Evolutionary conservation across 2,113 vertebrate species (phyloP).

Genomic region (Pedionomus torquatus): DNA sequence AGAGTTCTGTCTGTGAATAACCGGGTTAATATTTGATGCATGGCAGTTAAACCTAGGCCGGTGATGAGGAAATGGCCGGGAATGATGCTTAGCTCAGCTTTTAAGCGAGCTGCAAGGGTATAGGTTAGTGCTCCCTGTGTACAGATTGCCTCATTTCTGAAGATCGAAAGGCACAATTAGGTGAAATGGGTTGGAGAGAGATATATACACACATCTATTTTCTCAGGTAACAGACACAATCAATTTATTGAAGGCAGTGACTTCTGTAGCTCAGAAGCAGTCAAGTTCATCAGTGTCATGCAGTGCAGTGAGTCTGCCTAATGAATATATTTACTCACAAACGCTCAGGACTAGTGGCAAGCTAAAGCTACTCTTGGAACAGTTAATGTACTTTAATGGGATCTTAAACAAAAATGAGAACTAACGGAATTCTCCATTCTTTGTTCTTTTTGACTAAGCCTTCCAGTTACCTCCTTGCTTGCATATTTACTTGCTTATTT

Average conservation of each 20-base stretch:
- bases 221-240: not conserved
- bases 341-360: not conserved
- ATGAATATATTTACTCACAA: not conserved
- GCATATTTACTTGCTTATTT: not conserved
- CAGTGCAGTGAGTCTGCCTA: not conserved
- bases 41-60: not conserved
- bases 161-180: not conserved
- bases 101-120: not conserved
- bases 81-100: constrained; percentile 1
- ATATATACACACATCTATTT: rapidly evolving
- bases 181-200: not conserved
- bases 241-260: not conserved
- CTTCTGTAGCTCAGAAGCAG: not conserved
- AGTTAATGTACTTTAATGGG: not conserved
- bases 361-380: not conserved
- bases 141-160: not conserved
- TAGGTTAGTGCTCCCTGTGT: not conserved
- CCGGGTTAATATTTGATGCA: not conserved
- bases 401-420: not conserved
- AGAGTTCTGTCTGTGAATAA: not conserved
- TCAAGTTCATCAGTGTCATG: not conserved
- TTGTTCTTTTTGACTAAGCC: not conserved
- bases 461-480: not conserved
- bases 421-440: not conserved
- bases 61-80: not conserved